These are phyloP conservation scores for Acipenser transmontanus DNA, from an alignment of 2,797 vertebrate species.

Conservation along the genomic window DNA sequence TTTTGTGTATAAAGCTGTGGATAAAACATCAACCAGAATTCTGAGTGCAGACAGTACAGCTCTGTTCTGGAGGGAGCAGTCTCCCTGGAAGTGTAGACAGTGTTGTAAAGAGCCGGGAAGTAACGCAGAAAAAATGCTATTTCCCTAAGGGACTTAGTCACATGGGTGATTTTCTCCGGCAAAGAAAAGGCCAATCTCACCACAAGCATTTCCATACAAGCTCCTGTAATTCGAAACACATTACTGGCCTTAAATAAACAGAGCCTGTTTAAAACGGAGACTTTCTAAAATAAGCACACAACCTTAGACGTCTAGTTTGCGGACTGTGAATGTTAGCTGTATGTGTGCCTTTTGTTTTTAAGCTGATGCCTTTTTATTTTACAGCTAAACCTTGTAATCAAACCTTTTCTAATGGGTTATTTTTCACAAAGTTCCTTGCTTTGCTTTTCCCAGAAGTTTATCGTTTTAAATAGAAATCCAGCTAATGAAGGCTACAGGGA, in stretches of 20 bases:
- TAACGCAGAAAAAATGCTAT: slow-evolving; percentile 51
- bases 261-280: slow-evolving; percentile 65
- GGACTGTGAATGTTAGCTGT: slow-evolving; percentile 54
- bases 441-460: no score
- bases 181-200: slow-evolving; percentile 74
- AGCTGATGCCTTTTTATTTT: no score
- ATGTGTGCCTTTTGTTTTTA: no score
- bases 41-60: no score
- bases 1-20: no score
- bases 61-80: neutral
- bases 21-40: no score
- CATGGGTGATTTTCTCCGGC: slow-evolving; percentile 44
- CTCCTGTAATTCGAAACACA: slow-evolving; percentile 90
- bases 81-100: slow-evolving; percentile 43
- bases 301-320: slow-evolving; percentile 64
- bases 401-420: no score
- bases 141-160: slow-evolving; percentile 47
- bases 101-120: slow-evolving; percentile 46
- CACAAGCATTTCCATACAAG: slow-evolving; percentile 90
- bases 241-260: slow-evolving; percentile 81
- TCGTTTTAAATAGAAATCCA: no score
- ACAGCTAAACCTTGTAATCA: no score
- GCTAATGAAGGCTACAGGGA: no score
- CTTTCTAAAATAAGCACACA: slow-evolving; percentile 70
- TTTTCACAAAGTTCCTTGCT: no score